These are phyloP conservation scores for Glandiceps talaboti DNA, from an alignment of 53 echinoderm and acorn worm species.

Conservation along the genomic window DNA sequence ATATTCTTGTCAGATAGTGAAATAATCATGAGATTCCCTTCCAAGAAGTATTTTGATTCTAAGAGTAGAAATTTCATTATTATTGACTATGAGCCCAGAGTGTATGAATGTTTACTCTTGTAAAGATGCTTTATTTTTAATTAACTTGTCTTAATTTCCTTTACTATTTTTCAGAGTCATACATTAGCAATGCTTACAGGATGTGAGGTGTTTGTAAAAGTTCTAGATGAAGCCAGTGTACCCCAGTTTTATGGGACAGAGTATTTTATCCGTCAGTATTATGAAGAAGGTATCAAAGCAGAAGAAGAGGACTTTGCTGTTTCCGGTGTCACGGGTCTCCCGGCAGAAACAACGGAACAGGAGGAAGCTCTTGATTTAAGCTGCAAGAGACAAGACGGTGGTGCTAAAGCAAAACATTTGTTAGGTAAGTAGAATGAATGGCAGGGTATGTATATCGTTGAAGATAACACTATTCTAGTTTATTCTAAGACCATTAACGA, in stretches of 20 bases:
- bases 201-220: background rate
- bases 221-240: background rate
- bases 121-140: no score
- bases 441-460: no score
- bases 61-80: no score
- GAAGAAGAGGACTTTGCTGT: background rate
- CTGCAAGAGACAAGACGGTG: background rate
- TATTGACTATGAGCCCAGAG: no score
- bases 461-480: no score
- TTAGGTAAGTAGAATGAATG: background rate
- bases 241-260: background rate
- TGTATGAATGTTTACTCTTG: no score
- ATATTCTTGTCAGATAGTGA: no score
- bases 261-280: background rate
- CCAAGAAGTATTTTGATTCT: no score
- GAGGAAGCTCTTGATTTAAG: background rate
- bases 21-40: no score
- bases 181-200: background rate
- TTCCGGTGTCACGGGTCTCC: background rate
- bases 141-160: background rate
- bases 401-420: background rate
- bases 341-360: background rate
- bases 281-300: background rate
- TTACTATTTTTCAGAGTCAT: background rate
- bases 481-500: background rate